These are phyloP conservation scores for Microplitis deprimator DNA, from an alignment of 2,888 invertebrate genomes.

Conservation along the genomic window DNA sequence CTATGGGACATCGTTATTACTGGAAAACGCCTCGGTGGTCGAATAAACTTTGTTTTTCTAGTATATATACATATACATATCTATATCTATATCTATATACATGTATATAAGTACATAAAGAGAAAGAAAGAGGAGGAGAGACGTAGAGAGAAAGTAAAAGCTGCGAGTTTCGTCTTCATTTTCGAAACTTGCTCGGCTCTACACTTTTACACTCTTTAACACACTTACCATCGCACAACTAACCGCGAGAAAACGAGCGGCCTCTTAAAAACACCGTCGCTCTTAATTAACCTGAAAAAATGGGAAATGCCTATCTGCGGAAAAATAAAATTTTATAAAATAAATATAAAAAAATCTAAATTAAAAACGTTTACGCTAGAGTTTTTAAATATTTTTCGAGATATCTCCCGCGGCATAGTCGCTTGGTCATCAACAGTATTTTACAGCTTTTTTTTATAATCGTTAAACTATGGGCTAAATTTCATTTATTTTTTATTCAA, in stretches of 20 bases:
- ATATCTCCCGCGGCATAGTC: not conserved
- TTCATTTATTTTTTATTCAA: not conserved
- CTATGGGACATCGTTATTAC: conserved; percentile 44
- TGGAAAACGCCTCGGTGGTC: conserved; percentile 36
- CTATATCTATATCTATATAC: not conserved
- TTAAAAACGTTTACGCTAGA: conserved; percentile 34
- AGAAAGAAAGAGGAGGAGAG: not conserved
- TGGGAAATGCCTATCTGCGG: conserved; percentile 9
- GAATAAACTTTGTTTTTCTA: conserved; percentile 41
- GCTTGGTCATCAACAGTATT: conserved; percentile 6
- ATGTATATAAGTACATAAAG: not conserved
- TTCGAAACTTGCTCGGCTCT: conserved; percentile 2
- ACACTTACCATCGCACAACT: conserved; percentile 16
- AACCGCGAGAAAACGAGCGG: conserved; percentile 18
- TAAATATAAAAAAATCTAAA: conserved; percentile 21
- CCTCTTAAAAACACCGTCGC: conserved; percentile 35
- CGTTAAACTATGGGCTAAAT: not conserved
- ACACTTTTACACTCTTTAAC: not conserved
- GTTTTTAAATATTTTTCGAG: not conserved
- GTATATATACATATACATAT: not conserved
- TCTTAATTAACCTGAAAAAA: conserved; percentile 33
- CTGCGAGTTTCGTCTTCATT: conserved; percentile 34
- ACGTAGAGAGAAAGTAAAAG: not conserved
- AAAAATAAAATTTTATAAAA: conserved; percentile 9
- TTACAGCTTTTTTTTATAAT: not conserved